Conservation (phyloP, 2,888 invertebrate genomes). For the Euzetes globulus region DNA sequence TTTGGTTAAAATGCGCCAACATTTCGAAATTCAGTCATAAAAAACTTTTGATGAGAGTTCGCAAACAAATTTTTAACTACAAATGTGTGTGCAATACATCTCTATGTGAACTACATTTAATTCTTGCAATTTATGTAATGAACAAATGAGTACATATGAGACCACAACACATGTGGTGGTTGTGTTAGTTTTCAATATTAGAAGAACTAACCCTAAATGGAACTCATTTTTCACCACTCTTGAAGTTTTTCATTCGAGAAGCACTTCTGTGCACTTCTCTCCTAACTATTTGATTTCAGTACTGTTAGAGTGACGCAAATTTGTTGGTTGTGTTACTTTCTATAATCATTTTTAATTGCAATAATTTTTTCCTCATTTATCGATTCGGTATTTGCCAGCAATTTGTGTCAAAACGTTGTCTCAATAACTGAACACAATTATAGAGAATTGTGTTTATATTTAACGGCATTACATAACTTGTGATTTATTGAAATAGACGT, state of each 20-base stretch:
- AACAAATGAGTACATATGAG: neutral
- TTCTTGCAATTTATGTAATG: neutral
- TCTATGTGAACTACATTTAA: conserved; percentile 13
- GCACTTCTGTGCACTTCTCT: neutral
- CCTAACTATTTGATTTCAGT: neutral
- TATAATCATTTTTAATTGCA: conserved; percentile 10
- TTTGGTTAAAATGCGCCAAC: too few species aligned
- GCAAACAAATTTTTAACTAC: neutral
- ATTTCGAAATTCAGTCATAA: neutral
- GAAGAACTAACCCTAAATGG: conserved; percentile 14
- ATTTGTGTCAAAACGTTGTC: conserved; percentile 9
- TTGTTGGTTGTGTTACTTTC: neutral
- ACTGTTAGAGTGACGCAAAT: conserved; percentile 11
- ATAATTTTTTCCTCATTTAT: conserved; percentile 26
- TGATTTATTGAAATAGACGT: neutral
- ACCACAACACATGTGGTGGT: neutral
- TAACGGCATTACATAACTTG: neutral
- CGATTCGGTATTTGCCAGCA: conserved; percentile 6
- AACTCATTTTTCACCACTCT: neutral
- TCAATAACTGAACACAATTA: neutral
- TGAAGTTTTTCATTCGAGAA: neutral
- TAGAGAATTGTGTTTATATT: neutral
- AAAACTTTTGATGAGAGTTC: neutral
- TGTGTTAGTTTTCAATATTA: neutral
- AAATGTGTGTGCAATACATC: neutral